phyloP scores from a whole-genome alignment of 2,888 invertebrate genomes.

The Iselma pallidipennis region DNA sequence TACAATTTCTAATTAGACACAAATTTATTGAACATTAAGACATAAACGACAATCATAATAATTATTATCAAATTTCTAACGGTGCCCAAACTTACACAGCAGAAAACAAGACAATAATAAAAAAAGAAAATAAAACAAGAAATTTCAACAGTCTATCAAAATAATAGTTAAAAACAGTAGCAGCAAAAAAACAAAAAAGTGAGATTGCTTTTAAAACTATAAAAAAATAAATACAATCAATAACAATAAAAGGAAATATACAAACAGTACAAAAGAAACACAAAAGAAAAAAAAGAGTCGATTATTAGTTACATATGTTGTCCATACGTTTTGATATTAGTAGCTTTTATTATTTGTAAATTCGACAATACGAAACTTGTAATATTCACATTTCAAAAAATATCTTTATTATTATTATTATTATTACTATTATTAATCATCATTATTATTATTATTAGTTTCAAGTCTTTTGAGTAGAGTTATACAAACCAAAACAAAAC shows the following conservation, averaged over 20 bases:
- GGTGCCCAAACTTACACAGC: too few species aligned
- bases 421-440: background rate
- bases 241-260: background rate
- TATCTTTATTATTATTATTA: background rate
- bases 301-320: background rate
- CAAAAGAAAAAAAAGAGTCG: background rate
- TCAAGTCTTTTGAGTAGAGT: background rate
- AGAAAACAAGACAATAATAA: too few species aligned
- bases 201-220: background rate
- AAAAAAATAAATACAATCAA: background rate
- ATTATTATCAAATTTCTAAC: background rate
- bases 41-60: background rate
- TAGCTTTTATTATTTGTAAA: background rate
- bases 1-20: background rate
- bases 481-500: background rate
- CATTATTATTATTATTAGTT: background rate
- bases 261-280: background rate
- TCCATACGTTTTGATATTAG: background rate
- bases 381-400: background rate
- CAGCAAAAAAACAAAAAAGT: background rate
- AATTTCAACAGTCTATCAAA: background rate
- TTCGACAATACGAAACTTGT: background rate
- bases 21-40: background rate
- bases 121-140: too few species aligned
- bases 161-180: background rate